phyloP scores from a whole-genome alignment of 2,888 invertebrate species.

The Drosophila helvetica region DNA sequence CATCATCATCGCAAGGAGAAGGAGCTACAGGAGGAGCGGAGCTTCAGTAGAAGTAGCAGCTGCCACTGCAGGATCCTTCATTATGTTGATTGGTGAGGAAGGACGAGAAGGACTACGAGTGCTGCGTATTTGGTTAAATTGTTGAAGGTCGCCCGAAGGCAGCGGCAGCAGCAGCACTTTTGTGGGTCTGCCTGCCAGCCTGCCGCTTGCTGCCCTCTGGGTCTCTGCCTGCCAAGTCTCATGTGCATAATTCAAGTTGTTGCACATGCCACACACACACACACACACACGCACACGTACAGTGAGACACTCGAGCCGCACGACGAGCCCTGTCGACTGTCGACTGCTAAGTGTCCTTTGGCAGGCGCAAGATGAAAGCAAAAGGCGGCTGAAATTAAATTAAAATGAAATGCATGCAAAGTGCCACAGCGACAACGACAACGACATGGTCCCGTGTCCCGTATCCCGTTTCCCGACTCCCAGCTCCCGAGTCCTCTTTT shows the following conservation, averaged over 20 bases:
- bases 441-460: slow-evolving; percentile 6
- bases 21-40: background rate
- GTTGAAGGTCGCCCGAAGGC: slow-evolving; percentile 53
- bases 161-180: slow-evolving; percentile 14
- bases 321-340: slow-evolving; percentile 37
- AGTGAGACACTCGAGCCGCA: slow-evolving; percentile 36
- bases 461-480: slow-evolving; percentile 17
- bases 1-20: slow-evolving; percentile 14
- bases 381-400: slow-evolving; percentile 76
- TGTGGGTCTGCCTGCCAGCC: slow-evolving; percentile 10
- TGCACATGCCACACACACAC: slow-evolving; percentile 69
- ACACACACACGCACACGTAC: slow-evolving; percentile 3
- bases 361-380: slow-evolving; percentile 68
- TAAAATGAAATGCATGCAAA: slow-evolving; percentile 78
- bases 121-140: slow-evolving; percentile 46
- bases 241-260: slow-evolving; percentile 79
- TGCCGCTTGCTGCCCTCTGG: slow-evolving; percentile 21
- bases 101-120: slow-evolving; percentile 21
- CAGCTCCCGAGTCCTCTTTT: slow-evolving; percentile 16
- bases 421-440: slow-evolving; percentile 56
- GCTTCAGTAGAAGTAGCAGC: slow-evolving; percentile 9
- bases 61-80: slow-evolving; percentile 33
- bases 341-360: slow-evolving; percentile 61
- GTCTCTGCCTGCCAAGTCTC: slow-evolving; percentile 55
- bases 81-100: slow-evolving; percentile 34